phyloP scores from a whole-genome alignment of 2,888 invertebrate genomes.

The Priocnemis perturbator region DNA sequence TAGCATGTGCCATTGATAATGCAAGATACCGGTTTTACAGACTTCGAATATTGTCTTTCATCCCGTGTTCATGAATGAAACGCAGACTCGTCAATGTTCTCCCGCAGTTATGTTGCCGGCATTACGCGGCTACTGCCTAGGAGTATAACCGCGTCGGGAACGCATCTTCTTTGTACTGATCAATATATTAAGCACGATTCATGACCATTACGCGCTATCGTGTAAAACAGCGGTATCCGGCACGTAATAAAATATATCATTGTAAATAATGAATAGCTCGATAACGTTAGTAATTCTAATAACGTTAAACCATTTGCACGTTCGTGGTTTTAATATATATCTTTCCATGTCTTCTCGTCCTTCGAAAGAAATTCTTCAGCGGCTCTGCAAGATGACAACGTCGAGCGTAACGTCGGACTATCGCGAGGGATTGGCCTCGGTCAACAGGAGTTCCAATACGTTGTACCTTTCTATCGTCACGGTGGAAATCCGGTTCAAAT shows the following conservation, averaged over 20 bases:
- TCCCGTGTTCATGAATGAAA: too few relatives aligned
- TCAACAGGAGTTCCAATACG: conserved; percentile 66
- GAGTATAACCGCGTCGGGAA: too few relatives aligned
- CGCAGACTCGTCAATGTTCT: too few relatives aligned
- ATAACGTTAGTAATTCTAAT: conserved; percentile 42
- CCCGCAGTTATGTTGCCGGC: too few relatives aligned
- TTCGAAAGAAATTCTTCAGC: conserved; percentile 35
- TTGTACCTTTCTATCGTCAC: conserved; percentile 64
- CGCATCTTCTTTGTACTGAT: background rate
- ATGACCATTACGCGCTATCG: conserved; percentile 19
- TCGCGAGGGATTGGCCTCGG: conserved; percentile 69
- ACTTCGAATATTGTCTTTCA: too few relatives aligned
- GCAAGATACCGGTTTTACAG: conserved; percentile 38
- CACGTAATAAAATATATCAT: conserved; percentile 40
- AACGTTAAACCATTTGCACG: conserved; percentile 50
- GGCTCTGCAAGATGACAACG: conserved; percentile 22
- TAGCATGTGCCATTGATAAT: conserved; percentile 38
- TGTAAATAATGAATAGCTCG: conserved; percentile 38
- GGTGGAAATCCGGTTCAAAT: conserved; percentile 65
- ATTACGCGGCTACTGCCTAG: too few relatives aligned
- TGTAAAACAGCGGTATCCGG: conserved; percentile 51
- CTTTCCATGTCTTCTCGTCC: conserved; percentile 35
- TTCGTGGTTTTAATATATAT: conserved; percentile 29
- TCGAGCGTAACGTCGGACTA: conserved; percentile 59
- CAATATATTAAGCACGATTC: background rate